These are phyloP conservation scores for Leiothrix lutea DNA, from an alignment of 2,113 vertebrate genomes.

Conservation along the genomic window DNA sequence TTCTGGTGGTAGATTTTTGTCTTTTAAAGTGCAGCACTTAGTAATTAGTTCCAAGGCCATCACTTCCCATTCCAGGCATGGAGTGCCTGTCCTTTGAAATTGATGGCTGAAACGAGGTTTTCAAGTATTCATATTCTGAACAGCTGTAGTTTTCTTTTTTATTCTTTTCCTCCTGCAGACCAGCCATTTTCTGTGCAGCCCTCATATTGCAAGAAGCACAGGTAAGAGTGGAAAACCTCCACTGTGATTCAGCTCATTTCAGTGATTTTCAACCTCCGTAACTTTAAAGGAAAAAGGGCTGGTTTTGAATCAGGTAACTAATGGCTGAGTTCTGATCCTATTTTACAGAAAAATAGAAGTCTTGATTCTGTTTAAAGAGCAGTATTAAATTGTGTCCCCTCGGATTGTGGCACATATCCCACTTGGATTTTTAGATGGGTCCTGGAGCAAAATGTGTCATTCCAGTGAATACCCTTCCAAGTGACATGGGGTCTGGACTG, in stretches of 20 bases:
- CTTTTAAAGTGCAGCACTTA: not conserved
- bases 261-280: not conserved
- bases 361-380: not conserved
- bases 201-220: not conserved
- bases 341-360: not conserved
- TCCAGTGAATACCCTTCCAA: not conserved
- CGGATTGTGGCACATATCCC: not conserved
- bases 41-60: not conserved
- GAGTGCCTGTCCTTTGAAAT: not conserved
- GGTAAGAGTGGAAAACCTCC: not conserved
- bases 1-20: not conserved
- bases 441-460: not conserved
- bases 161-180: not conserved
- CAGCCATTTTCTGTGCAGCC: not conserved
- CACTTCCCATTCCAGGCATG: not conserved
- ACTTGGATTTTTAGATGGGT: not conserved
- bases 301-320: not conserved
- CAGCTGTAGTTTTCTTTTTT: not conserved
- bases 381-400: not conserved
- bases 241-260: not conserved
- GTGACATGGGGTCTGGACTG: not conserved
- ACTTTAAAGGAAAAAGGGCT: not conserved
- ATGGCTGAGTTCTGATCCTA: not conserved
- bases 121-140: not conserved
- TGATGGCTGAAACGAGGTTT: not conserved